Evolutionary conservation across 2,113 vertebrate species (phyloP), one percentile per base, ranked within the genome.

Genomic region (Crotalus horridus): DNA sequence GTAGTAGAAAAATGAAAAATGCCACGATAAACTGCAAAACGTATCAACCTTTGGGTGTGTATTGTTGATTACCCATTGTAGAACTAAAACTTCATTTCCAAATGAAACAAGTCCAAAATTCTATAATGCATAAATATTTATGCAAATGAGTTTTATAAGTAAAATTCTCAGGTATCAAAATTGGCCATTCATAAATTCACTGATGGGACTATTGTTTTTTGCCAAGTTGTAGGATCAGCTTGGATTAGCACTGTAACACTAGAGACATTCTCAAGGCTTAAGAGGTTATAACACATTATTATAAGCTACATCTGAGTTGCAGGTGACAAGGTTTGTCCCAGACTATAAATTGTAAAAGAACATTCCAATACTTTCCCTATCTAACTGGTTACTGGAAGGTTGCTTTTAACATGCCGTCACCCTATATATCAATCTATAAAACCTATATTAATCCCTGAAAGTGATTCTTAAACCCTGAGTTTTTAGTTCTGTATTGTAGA

Each of bases 91-190:
- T 46, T 5, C 85, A 91, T 87, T 93, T n/a, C 39, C 87, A 93
- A 93, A 90, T 88, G 95, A 94, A 96, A 97, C 97, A 95, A 95
- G 86, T 74, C 29, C 93, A 88, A 85, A 91, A 97, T 93, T 89
- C 88, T 56, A 95, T 51, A 43, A 43, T 26, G 13, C 1, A 2
- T 69, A 90, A 69, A 92, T 24, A 24, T 24, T 54, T 88, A 23
- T 94, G 46, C 94, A 64, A 92, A 94, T 56, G 56, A 7, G 0
- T 81, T 81, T 81, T 81, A 33, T 20, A 39, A 39, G 69, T 81
- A 81, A 81, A 39, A 81, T 81, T 81, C 33, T 81, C 6, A 81
- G 3, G 39, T 39, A 81, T 81, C 69, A 81, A 9, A 39, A 81
- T 1, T 81, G 69, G 17, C 69, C 69, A 39, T 81, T 81, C n/a